Conservation (phyloP, 64 coral and sea anemone species). For the Montipora capricornis region DNA sequence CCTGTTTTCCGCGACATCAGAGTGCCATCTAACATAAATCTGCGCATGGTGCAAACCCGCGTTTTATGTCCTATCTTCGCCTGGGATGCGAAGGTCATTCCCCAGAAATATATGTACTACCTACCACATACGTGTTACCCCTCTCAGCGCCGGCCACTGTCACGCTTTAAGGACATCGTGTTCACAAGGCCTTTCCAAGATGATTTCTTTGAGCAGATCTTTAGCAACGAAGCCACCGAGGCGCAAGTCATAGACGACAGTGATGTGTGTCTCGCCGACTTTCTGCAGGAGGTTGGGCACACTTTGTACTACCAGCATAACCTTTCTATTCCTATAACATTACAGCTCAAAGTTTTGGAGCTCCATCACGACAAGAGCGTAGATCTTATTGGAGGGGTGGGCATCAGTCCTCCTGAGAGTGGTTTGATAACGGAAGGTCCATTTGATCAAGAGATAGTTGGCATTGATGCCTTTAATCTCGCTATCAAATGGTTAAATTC, state of each 20-base stretch:
- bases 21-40: slow-evolving; percentile 26
- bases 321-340: not conserved
- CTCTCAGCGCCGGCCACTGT: slow-evolving; percentile 11
- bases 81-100: not conserved
- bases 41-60: slow-evolving; percentile 21
- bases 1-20: slow-evolving; percentile 21
- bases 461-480: slow-evolving; percentile 20
- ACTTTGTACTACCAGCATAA: slow-evolving; percentile 36
- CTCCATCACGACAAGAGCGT: not conserved
- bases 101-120: not conserved
- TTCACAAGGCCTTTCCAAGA: not conserved
- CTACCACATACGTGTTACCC: slow-evolving; percentile 22
- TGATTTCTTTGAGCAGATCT: not conserved
- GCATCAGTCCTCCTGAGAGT: slow-evolving; percentile 2
- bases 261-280: slow-evolving; percentile 2
- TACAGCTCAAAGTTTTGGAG: slow-evolving; percentile 3
- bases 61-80: slow-evolving; percentile 14
- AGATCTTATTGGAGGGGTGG: slow-evolving; percentile 15
- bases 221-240: not conserved
- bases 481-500: slow-evolving; percentile 27
- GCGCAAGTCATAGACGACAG: not conserved
- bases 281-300: not conserved
- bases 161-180: slow-evolving; percentile 10
- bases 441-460: slow-evolving; percentile 1
- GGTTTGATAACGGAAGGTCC: not conserved